Base-by-base conservation (phyloP, 2,797 vertebrate species). In the Tadarida brasiliensis region DNA sequence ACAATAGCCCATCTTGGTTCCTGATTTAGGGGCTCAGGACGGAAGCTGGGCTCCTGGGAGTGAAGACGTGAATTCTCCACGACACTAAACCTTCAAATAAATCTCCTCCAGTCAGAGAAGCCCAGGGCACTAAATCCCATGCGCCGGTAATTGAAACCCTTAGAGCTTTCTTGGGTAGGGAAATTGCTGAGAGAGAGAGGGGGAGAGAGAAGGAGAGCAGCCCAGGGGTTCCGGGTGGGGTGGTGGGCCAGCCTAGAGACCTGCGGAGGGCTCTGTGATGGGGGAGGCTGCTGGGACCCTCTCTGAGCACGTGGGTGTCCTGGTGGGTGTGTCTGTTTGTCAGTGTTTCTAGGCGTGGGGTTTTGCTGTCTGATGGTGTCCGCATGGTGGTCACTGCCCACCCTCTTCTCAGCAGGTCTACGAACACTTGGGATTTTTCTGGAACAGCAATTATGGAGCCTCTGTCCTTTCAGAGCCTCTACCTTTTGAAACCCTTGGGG, bases 61-160 rank as follows among this genome's bases (percentile, higher is more conserved):
- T 98, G 98, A 98, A 98, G 98, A 98, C 95, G 98, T 98, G 98
- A 98, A 98, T 99, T 98, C 98, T 98, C 98, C 84, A 96, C 98
- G 98, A 98, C 98, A 98, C 98, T 99, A 98, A 99, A 98, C 98
- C 98, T 98, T 97, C 98, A 98, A 98, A 99, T 98, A 99, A 99
- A 98, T 99, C 98, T 98, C 97, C 97, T 95, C 87, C 98, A 98
- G 98, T 98, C 98, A 98, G 98, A 98, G 98, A 98, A 98, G 98
- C 98, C 98, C 98, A 98, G 98, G 98, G 98, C 98, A 98, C 98
- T 98, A 98, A 99, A 98, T 98, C 98, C 98, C 98, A 98, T 91
- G 97, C 98, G 98, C 98, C 96, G 94, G 98, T 98, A 99, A 99
- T 99, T 98, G 97, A 97, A 97, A 97, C 95, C 96, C 97, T 97